Percentiles rank a stretch among this genome's conserved stretches.
Evolutionary conservation across 2,113 vertebrate genomes (phyloP).

Genomic region (Neofelis nebulosa): DNA sequence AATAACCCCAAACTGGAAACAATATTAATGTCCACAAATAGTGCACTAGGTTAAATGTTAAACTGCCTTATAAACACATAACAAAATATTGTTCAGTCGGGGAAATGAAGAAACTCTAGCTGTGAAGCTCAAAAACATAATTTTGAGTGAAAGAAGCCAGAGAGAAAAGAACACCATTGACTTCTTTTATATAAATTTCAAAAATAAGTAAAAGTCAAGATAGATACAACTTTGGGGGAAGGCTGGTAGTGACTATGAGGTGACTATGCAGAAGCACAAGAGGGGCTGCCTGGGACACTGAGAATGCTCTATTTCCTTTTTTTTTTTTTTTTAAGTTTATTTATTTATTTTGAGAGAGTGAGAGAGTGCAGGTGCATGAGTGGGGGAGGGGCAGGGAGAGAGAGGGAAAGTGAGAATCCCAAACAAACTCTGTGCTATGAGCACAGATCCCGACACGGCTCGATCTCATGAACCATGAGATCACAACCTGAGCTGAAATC

Average conservation of each 20-base stretch:
- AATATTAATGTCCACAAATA: background rate
- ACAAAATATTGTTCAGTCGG: background rate
- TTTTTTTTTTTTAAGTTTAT: too few species aligned
- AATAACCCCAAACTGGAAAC: background rate
- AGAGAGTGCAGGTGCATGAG: too few species aligned
- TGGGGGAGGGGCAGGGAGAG: too few species aligned
- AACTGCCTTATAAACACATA: background rate
- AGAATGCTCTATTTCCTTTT: background rate
- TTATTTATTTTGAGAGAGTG: too few species aligned
- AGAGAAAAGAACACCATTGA: background rate
- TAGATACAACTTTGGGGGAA: background rate
- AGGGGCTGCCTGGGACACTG: background rate
- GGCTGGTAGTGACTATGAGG: background rate
- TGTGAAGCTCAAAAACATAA: background rate
- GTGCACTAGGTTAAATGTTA: background rate
- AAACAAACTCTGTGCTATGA: too few species aligned
- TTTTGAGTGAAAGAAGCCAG: background rate
- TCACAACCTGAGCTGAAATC: too few species aligned
- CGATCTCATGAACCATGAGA: too few species aligned
- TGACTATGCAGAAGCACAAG: background rate
- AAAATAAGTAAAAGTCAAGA: background rate
- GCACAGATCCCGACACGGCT: too few species aligned
- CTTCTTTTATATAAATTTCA: background rate
- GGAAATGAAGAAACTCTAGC: background rate
- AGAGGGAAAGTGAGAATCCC: too few species aligned